phyloP scores from a whole-genome alignment of 2,113 vertebrate genomes.

The Lophotis ruficrista region DNA sequence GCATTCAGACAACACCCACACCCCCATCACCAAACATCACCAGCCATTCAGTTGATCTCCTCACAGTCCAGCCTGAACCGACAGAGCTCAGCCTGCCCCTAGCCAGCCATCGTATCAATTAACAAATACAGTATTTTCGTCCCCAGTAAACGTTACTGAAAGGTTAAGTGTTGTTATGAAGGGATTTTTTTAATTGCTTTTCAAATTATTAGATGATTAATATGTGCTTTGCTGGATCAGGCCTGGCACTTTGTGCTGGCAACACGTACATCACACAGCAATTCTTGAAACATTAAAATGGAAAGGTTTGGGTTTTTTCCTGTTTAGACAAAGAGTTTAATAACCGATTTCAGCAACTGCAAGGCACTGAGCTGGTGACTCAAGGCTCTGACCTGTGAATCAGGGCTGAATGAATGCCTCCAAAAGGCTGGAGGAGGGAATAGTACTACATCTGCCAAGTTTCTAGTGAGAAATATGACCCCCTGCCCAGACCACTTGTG shows the following conservation, averaged over 20 bases:
- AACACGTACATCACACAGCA: not conserved
- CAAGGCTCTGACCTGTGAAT: conserved; percentile 30
- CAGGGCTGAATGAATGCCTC: conserved; percentile 18
- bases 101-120: conserved; percentile 1
- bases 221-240: conserved; percentile 18
- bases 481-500: conserved; percentile 36
- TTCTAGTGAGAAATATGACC: conserved; percentile 59
- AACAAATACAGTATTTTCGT: conserved; percentile 17
- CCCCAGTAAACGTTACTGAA: conserved; percentile 8
- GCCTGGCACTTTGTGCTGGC: conserved; percentile 24
- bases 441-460: conserved; percentile 23
- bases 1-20: not conserved
- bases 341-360: conserved; percentile 20
- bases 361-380: conserved; percentile 8
- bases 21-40: not conserved
- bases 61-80: not conserved
- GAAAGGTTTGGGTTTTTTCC: not conserved
- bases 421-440: conserved; percentile 14
- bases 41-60: not conserved
- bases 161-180: conserved; percentile 51
- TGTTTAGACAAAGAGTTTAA: conserved; percentile 12
- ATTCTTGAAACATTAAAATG: conserved; percentile 7
- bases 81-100: not conserved
- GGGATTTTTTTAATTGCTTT: conserved; percentile 29
- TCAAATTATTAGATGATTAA: conserved; percentile 59